Evolutionary conservation across 2,888 invertebrate genomes (phyloP).

Genomic region (Drosophila sordidula): DNA sequence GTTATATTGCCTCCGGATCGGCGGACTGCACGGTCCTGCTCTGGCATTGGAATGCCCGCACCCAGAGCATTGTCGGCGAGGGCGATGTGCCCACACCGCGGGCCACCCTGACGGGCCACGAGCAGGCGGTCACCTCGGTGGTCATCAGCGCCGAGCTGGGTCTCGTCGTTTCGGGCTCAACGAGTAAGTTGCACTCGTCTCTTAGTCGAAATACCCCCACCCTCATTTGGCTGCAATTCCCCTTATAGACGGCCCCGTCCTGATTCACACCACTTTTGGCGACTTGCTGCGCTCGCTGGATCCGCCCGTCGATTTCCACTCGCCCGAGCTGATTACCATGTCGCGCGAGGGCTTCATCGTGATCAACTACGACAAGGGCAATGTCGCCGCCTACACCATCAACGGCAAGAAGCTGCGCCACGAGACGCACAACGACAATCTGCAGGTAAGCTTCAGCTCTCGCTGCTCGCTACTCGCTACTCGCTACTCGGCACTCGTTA

Average conservation of each 20-base stretch:
- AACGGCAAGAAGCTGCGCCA: conserved; percentile 95
- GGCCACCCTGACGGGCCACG: conserved; percentile 98
- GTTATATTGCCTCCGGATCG: conserved; percentile 98
- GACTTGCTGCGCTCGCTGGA: conserved; percentile 97
- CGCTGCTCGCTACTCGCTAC: background rate
- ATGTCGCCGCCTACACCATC: conserved; percentile 96
- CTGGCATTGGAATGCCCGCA: conserved; percentile 99
- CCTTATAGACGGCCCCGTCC: conserved; percentile 94
- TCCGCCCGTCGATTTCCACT: conserved; percentile 90
- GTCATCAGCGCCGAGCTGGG: conserved; percentile 99
- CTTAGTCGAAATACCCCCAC: too few species aligned
- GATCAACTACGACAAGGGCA: conserved; percentile 96
- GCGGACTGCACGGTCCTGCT: conserved; percentile 98
- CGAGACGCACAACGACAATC: conserved; percentile 97
- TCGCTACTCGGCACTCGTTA: background rate
- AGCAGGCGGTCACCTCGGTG: conserved; percentile 97
- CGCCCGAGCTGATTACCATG: conserved; percentile 95
- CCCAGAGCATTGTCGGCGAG: conserved; percentile 98
- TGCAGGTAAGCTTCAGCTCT: conserved; percentile 89
- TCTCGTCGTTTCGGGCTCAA: conserved; percentile 97
- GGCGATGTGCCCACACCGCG: conserved; percentile 97
- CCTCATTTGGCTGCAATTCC: too few species aligned
- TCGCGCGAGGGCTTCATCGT: conserved; percentile 98
- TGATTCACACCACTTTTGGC: conserved; percentile 99
- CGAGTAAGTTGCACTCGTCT: conserved; percentile 86